phyloP scores from a whole-genome alignment of 2,888 invertebrate species.

The Tachina fera region DNA sequence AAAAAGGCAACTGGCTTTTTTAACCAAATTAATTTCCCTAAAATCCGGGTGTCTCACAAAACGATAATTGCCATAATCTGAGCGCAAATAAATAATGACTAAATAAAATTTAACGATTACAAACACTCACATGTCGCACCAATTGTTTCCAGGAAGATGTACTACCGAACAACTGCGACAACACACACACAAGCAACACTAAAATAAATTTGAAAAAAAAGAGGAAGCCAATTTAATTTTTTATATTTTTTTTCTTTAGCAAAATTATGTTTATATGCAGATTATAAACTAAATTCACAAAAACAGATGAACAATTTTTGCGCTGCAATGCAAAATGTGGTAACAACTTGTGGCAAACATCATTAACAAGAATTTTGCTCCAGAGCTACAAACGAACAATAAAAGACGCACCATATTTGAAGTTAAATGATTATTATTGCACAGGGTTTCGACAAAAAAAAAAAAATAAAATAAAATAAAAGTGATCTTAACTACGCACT shows the following conservation, averaged over 20 bases:
- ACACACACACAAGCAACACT: background rate
- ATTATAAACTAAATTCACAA: conserved; percentile 55
- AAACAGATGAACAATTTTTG: conserved; percentile 54
- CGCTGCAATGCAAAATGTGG: conserved; percentile 56
- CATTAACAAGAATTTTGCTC: conserved; percentile 61
- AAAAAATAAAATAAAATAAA: conserved; percentile 18
- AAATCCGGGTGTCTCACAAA: conserved; percentile 24
- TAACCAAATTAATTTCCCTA: background rate
- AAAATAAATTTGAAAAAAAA: conserved; percentile 27
- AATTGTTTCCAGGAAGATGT: conserved; percentile 47
- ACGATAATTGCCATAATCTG: conserved; percentile 18
- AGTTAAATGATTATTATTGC: conserved; percentile 70
- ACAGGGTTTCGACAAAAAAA: conserved; percentile 26
- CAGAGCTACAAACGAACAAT: conserved; percentile 39
- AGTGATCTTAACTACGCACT: conserved; percentile 60
- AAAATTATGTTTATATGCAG: conserved; percentile 59
- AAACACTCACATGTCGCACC: conserved; percentile 37
- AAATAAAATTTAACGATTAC: conserved; percentile 44
- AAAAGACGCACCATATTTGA: conserved; percentile 50
- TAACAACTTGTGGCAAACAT: conserved; percentile 70
- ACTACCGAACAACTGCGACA: conserved; percentile 27
- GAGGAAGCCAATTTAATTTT: conserved; percentile 61
- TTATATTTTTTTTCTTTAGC: background rate
- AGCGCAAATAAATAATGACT: conserved; percentile 37
- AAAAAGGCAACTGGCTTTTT: background rate